Percentiles rank a stretch among this genome's conserved stretches.
Conservation (phyloP, 2,888 invertebrate genomes). For the Drosophila anomalata region DNA sequence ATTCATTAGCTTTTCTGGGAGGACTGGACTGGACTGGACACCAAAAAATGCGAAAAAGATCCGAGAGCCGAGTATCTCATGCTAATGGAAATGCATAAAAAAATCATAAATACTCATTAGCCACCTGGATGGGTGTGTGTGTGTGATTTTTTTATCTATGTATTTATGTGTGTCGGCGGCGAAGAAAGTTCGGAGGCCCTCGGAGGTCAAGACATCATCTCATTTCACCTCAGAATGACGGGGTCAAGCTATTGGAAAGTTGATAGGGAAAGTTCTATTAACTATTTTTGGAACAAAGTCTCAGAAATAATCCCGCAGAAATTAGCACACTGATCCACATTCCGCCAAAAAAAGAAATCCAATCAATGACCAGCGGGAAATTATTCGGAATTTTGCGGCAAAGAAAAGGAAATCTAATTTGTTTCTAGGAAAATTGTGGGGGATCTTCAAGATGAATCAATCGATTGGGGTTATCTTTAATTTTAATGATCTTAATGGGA, state of each 20-base stretch:
- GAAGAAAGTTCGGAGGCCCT: slow-evolving; percentile 56
- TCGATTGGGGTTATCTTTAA: not conserved
- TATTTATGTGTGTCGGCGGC: slow-evolving; percentile 1
- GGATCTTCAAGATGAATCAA: not conserved
- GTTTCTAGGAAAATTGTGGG: not conserved
- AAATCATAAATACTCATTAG: slow-evolving; percentile 74
- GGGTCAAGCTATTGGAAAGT: slow-evolving; percentile 40
- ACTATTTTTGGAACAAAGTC: slow-evolving; percentile 13
- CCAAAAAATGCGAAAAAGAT: slow-evolving; percentile 31
- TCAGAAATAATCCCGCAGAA: slow-evolving; percentile 7
- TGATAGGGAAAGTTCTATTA: slow-evolving; percentile 35
- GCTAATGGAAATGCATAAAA: slow-evolving; percentile 77
- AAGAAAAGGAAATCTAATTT: not conserved
- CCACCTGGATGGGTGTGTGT: slow-evolving; percentile 21
- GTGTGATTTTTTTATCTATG: not conserved
- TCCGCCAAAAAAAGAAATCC: slow-evolving; percentile 33
- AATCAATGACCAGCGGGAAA: slow-evolving; percentile 36
- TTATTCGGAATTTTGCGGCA: not conserved
- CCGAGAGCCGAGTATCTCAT: slow-evolving; percentile 41
- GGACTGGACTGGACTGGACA: slow-evolving; percentile 9
- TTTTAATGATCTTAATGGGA: not conserved
- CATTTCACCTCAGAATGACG: not conserved
- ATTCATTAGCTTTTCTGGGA: slow-evolving; percentile 55
- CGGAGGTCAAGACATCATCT: slow-evolving; percentile 46
- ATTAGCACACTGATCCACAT: slow-evolving; percentile 38